A percentile compares a stretch with the other conserved stretches of the same genome.
phyloP scores from a whole-genome alignment of 2,113 vertebrate genomes.

The Mormyrus lacerda region DNA sequence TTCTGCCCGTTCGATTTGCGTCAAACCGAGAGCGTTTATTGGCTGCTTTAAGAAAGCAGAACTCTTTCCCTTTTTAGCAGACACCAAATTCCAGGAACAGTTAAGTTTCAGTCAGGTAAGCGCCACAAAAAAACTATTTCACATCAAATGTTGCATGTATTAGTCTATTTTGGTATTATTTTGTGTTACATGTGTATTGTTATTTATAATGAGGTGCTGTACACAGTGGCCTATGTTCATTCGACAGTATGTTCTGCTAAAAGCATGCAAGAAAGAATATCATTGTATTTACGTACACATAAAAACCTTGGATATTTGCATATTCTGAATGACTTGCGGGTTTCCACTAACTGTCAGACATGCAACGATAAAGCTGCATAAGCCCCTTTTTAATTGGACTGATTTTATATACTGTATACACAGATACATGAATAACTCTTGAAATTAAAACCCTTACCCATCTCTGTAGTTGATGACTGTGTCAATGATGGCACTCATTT shows the following conservation, averaged over 20 bases:
- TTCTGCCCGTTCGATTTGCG: too few species aligned
- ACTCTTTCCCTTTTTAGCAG: not conserved
- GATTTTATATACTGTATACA: not conserved
- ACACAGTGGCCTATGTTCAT: not conserved
- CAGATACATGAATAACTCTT: not conserved
- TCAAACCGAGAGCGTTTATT: too few species aligned
- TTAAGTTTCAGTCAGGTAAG: not conserved
- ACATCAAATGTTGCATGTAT: not conserved
- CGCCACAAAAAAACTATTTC: not conserved
- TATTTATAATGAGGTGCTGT: not conserved
- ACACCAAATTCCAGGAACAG: not conserved
- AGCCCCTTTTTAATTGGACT: not conserved
- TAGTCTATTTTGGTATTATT: not conserved
- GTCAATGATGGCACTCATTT: constrained; percentile 92
- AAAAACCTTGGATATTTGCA: not conserved
- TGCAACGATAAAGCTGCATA: not conserved
- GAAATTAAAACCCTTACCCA: constrained; percentile 55
- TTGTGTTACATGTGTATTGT: not conserved
- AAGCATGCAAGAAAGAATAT: not conserved
- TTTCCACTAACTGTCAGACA: not conserved
- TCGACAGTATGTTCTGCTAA: not conserved
- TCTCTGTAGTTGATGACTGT: constrained; percentile 98
- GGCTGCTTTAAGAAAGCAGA: not conserved
- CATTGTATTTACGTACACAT: not conserved
- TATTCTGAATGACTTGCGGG: not conserved